Conservation (phyloP, 2,113 vertebrate species). For the Rhinoderma darwinii region DNA sequence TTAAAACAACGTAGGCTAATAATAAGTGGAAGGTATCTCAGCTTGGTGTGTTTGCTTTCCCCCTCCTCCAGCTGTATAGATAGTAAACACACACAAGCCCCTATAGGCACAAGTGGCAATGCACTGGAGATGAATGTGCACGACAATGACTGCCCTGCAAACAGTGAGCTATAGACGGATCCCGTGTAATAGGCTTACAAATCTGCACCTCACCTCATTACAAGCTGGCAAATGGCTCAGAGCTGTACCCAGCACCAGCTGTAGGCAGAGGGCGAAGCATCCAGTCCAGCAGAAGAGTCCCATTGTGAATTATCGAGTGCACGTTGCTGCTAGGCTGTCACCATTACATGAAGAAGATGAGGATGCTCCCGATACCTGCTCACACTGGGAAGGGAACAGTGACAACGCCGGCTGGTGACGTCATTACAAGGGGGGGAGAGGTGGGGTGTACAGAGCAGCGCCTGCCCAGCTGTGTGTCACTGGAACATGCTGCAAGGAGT, state of each 20-base stretch:
- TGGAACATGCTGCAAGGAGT: neutral
- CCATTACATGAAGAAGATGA: neutral
- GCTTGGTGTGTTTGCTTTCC: neutral
- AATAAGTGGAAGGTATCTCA: neutral
- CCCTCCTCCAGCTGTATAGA: neutral
- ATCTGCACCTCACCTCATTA: conserved; percentile 46
- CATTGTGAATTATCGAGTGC: neutral
- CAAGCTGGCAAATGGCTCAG: conserved; percentile 15
- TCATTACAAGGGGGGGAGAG: conserved; percentile 6
- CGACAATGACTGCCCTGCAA: neutral
- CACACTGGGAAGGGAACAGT: neutral
- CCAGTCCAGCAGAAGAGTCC: conserved; percentile 46
- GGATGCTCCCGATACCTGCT: conserved; percentile 39
- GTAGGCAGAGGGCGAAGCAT: conserved; percentile 43
- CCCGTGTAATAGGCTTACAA: conserved; percentile 43
- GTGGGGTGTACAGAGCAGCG: neutral
- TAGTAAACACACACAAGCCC: neutral
- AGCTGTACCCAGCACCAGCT: conserved; percentile 30
- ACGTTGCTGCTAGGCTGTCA: neutral
- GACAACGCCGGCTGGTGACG: conserved; percentile 52
- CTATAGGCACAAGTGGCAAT: neutral
- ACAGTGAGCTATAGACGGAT: neutral
- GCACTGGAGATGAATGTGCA: neutral
- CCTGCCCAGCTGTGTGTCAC: neutral
- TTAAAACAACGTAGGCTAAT: neutral